phyloP scores from a whole-genome alignment of 2,888 invertebrate genomes.

The Eupithecia exiguata region DNA sequence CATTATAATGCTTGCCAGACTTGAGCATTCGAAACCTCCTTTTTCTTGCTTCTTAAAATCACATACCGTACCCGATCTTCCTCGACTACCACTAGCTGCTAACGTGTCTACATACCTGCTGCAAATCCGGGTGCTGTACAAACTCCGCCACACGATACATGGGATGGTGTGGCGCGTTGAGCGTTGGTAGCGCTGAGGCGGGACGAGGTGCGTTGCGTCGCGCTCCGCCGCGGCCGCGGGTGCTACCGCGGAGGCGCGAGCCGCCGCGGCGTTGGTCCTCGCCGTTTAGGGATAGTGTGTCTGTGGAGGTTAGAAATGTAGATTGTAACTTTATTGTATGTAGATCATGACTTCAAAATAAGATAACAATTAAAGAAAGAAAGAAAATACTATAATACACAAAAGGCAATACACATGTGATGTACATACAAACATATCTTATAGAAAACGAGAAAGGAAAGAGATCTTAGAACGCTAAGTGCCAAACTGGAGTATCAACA shows the following conservation, averaged over 20 bases:
- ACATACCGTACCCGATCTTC: too few relatives aligned
- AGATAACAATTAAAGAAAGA: too few relatives aligned
- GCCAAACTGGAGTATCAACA: too few relatives aligned
- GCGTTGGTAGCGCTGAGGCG: conserved; percentile 76
- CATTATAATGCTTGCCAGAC: too few relatives aligned
- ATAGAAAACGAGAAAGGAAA: too few relatives aligned
- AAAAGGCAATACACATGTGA: too few relatives aligned
- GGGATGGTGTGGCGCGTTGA: conserved; percentile 64
- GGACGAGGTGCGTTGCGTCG: conserved; percentile 59
- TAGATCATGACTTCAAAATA: not conserved
- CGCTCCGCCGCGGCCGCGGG: conserved; percentile 51
- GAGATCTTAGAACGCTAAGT: too few relatives aligned
- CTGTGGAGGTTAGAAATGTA: conserved; percentile 47
- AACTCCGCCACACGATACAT: conserved; percentile 60
- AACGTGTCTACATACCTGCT: conserved; percentile 62
- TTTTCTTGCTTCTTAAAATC: too few relatives aligned
- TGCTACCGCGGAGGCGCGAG: conserved; percentile 46
- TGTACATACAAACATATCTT: too few relatives aligned
- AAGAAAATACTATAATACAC: too few relatives aligned
- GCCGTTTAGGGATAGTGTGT: conserved; percentile 77
- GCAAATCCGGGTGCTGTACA: conserved; percentile 63
- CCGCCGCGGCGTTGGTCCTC: conserved; percentile 67
- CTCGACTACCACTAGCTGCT: too few relatives aligned
- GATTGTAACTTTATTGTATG: not conserved
- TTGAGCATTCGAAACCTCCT: too few relatives aligned